phyloP scores from a whole-genome alignment of 2,113 vertebrate genomes.

The Catharus minimus region DNA sequence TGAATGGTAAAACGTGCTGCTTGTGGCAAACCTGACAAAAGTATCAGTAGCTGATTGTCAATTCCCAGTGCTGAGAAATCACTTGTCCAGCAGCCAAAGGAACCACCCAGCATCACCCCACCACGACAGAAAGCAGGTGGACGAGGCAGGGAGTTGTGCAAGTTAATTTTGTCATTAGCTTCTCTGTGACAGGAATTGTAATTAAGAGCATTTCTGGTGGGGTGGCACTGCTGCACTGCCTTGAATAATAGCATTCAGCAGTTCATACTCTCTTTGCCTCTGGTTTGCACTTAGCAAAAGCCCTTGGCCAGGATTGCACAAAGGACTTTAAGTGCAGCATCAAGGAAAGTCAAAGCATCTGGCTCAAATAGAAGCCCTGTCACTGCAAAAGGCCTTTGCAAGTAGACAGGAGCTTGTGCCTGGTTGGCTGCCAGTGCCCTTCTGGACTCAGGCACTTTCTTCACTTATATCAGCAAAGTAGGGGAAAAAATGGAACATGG shows the following conservation, averaged over 20 bases:
- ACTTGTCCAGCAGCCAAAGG: not conserved
- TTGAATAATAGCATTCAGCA: not conserved
- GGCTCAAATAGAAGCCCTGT: not conserved
- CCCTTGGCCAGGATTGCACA: accelerated
- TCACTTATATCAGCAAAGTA: not conserved
- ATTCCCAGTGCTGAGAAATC: not conserved
- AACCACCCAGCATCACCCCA: not conserved
- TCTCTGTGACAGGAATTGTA: not conserved
- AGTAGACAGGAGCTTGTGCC: not conserved
- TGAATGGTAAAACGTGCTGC: not conserved
- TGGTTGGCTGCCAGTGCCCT: not conserved
- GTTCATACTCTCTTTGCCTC: not conserved
- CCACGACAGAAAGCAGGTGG: not conserved
- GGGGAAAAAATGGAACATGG: not conserved
- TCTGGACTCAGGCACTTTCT: not conserved
- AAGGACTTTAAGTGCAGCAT: not conserved
- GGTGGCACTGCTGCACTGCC: not conserved
- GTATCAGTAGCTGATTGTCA: not conserved
- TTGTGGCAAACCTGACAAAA: not conserved
- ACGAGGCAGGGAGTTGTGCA: accelerated
- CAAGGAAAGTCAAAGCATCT: not conserved
- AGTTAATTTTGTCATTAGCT: not conserved
- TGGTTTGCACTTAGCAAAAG: not conserved
- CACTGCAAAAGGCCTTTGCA: not conserved
- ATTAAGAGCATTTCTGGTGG: not conserved